Base-by-base conservation (phyloP, 2,113 vertebrate genomes). In the Calyptommatus sinebrachiatus region DNA sequence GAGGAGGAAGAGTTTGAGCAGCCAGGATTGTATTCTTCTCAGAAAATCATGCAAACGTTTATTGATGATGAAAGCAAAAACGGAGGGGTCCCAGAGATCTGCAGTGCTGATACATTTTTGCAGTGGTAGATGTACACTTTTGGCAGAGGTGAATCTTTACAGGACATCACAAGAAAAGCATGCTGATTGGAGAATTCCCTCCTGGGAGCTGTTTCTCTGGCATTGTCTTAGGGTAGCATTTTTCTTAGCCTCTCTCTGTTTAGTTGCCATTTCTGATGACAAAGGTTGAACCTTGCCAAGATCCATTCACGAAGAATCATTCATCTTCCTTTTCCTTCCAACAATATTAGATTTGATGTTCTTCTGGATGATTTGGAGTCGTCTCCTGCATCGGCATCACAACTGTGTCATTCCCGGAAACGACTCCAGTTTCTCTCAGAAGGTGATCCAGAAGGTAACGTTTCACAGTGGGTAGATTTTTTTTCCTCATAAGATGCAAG, bases 401-500 rank as follows among this genome's bases (percentile, higher is more conserved):
- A 91, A 84, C 90, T 81, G 76, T 75, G 86, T 90, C 95, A 87
- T 77, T 90, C 97, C 63, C 95, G 95, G 77, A 98, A 96, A 88
- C 96, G 93, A 79, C 96, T 99, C 76, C 96, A 97, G 83, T 97
- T 98, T 82, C 81, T 86, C 10, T 91, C 96, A 65, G 41, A 92
- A 41, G 95, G 96, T 69, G 93, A 93, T 85, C 66, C 21, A 2
- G 94, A 96, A 90, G 97, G 97, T 99, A 96, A 87, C 76, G 78
- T 89, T 26, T 68, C 80, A 24, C 53, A 63, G 24, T n/a, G 8
- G 41, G 46, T 41, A 22, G 29, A 63, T 46, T 21, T 1, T 22
- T 8, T 1, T 35, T 20, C 12, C 29, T 35, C 14, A 18, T 57
- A 57, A 57, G 53, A 18, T 57, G 18, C 53, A 50, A 41, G 35